phyloP scores from a whole-genome alignment of 2,113 vertebrate species.

The Antechinus flavipes region DNA sequence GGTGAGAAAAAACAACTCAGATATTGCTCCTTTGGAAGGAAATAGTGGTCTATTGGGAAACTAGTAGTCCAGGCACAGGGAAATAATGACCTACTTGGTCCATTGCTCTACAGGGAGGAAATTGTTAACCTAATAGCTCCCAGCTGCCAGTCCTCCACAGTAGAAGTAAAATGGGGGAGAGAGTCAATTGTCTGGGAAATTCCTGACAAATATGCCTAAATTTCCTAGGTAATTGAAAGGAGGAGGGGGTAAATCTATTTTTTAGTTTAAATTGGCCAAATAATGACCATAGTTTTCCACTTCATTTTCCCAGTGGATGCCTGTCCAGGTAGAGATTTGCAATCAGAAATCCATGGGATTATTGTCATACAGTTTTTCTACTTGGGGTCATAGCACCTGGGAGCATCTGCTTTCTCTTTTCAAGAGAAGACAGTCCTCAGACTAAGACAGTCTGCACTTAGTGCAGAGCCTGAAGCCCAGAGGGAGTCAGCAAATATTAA shows the following conservation, averaged over 20 bases:
- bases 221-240: slow-evolving; percentile 24
- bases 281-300: not conserved
- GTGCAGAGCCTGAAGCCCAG: not conserved
- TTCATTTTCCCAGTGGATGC: slow-evolving; percentile 11
- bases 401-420: not conserved
- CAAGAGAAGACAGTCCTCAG: not conserved
- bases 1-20: not conserved
- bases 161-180: not conserved
- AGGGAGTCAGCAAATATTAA: slow-evolving; percentile 20
- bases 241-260: slow-evolving; percentile 1
- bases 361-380: not conserved
- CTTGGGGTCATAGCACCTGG: not conserved
- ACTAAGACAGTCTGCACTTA: not conserved
- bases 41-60: not conserved
- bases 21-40: not conserved
- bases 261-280: slow-evolving; percentile 28
- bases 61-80: not conserved
- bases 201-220: not conserved
- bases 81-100: not conserved
- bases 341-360: slow-evolving; percentile 18
- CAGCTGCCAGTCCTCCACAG: not conserved
- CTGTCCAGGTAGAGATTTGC: slow-evolving; percentile 22
- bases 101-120: not conserved
- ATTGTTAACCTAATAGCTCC: not conserved
- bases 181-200: slow-evolving; percentile 23